Conservation (phyloP, 2,113 vertebrate genomes). For the Coptodon rendalli region DNA sequence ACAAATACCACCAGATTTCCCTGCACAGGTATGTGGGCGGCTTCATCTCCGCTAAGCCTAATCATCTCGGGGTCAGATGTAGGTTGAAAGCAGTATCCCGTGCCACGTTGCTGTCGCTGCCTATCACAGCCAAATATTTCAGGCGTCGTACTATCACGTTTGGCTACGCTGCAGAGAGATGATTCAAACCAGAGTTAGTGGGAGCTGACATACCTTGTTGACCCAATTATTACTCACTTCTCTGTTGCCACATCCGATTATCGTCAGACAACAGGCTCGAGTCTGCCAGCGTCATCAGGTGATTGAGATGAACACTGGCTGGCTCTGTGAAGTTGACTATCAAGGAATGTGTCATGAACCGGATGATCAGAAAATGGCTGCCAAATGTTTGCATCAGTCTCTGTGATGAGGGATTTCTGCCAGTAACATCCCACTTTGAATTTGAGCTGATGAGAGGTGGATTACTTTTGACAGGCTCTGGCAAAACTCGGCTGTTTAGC, state of each 20-base stretch:
- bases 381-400: constrained; percentile 58
- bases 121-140: constrained; percentile 46
- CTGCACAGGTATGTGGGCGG: background rate
- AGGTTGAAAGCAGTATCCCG: constrained; percentile 2
- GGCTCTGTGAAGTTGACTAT: constrained; percentile 61
- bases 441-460: constrained; percentile 23
- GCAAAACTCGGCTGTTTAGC: constrained; percentile 13
- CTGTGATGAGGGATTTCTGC: constrained; percentile 37
- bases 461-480: constrained; percentile 32
- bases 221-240: constrained; percentile 68
- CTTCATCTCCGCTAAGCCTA: background rate
- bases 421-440: constrained; percentile 38
- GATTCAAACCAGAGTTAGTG: constrained; percentile 56
- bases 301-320: constrained; percentile 53
- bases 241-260: constrained; percentile 57
- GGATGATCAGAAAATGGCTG: constrained; percentile 53
- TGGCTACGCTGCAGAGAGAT: constrained; percentile 47
- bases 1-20: background rate
- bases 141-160: constrained; percentile 37
- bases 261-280: constrained; percentile 51
- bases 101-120: constrained; percentile 31
- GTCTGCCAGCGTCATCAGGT: constrained; percentile 56
- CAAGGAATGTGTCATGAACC: constrained; percentile 64
- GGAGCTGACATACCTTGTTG: constrained; percentile 63
- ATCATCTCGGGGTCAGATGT: background rate